Base-by-base conservation (phyloP, 2,888 invertebrate species). In the Nymphalis urticae region DNA sequence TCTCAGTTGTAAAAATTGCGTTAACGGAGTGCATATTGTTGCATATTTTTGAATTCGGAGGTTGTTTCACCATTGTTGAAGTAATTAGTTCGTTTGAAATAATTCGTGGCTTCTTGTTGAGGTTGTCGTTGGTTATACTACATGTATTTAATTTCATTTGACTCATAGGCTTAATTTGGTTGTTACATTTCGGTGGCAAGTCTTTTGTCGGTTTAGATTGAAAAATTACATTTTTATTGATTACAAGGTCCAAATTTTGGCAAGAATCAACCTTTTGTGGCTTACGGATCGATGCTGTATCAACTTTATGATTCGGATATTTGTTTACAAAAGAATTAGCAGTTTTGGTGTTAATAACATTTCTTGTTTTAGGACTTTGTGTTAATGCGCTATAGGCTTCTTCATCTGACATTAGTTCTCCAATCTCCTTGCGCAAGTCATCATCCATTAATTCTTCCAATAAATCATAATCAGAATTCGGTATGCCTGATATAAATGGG, bases 401-500 rank as follows among this genome's bases (percentile, higher is more conserved):
- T 74, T 93, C 80, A 76, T 94, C 83, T 74, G 87, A 86, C 77
- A 86, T 85, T 67, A 90, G 74, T 80, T 93, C 88, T 13, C 90
- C 85, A 47, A 92, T 87, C 85, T 94, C 86, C 86, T 92, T 78
- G 67, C 85, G 80, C 69, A 88, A 80, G 73, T 89, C 93, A 74
- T 89, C 92, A 76, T 87, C 93, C 84, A 89, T 90, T 69, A 89
- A 81, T 82, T 92, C 93, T 71, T 89, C 91, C 70, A 92, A 74
- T n/a, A 90, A 77, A 73, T 90, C 90, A 71, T 89, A 90, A 73
- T 92, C 91, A 9, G 89, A 86, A 76, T 86, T 88, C 0, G 77
- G 84, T 74, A 89, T 85, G 1, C 86, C 85, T 2, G 90, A 84
- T 77, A 85, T 85, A 69, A 86, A 86, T n/a, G 87, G 83, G 75